Evolutionary conservation across 2,888 invertebrate genomes (phyloP).

Genomic region (Drosophila ezoana): DNA sequence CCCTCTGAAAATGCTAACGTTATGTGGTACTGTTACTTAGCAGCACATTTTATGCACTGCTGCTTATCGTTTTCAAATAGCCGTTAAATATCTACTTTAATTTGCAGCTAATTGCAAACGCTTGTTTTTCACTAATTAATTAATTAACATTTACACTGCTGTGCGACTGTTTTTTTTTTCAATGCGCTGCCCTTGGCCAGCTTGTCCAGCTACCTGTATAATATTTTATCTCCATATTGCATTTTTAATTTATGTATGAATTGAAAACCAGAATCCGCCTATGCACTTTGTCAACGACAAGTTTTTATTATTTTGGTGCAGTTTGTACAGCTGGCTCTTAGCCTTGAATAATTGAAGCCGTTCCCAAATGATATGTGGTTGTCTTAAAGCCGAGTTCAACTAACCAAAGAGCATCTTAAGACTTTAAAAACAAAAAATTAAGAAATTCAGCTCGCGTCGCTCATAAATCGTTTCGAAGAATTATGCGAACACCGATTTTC

Average conservation of each 20-base stretch:
- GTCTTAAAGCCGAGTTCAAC: constrained; percentile 9
- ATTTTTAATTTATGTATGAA: constrained; percentile 37
- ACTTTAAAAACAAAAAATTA: constrained; percentile 9
- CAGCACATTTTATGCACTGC: neutral
- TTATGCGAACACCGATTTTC: constrained; percentile 4
- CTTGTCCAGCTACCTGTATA: constrained; percentile 21
- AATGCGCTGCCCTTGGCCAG: constrained; percentile 51
- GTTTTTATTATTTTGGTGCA: constrained; percentile 31
- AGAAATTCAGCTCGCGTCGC: constrained; percentile 40
- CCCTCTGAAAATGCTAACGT: too few relatives aligned
- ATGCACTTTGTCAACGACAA: constrained; percentile 46
- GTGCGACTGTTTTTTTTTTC: constrained; percentile 31
- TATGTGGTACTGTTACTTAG: neutral
- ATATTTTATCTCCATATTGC: constrained; percentile 26
- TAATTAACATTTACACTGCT: constrained; percentile 64
- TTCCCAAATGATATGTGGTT: constrained; percentile 5
- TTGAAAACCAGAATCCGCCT: constrained; percentile 44
- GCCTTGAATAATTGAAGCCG: too few relatives aligned
- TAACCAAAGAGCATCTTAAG: neutral
- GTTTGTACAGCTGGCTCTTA: constrained; percentile 17
- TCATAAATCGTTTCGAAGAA: constrained; percentile 37
- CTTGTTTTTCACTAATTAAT: constrained; percentile 54
- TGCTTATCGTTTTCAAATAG: neutral
- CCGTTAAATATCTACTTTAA: constrained; percentile 18
- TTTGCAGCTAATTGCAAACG: constrained; percentile 33